Evolutionary conservation across 2,797 vertebrate species (phyloP), one percentile per base, ranked within the genome.

Genomic region (Neomorphus geoffroyi): DNA sequence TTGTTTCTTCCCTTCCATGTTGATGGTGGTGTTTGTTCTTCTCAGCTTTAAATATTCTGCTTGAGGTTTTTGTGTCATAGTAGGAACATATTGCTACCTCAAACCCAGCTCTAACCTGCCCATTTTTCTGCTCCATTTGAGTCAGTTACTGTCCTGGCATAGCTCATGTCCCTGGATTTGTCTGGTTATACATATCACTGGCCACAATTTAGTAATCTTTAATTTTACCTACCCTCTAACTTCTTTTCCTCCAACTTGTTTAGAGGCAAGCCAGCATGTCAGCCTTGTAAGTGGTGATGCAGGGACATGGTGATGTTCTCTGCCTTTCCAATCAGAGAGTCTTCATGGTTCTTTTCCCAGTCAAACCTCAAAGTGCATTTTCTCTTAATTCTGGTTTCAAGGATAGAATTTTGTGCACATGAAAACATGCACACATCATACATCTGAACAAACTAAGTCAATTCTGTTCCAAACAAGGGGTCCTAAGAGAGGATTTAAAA

Each of bases 21-120:
- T 27, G 15, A 39, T 79, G 48, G 5, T 18, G 27, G 2, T 23
- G 11, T 30, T 91, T 60, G 5, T 79, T 83, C 33, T 57, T 73
- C 60, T 75, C 30, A 43, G 32, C 37, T 30, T 50, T 51, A 4
- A 17, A 16, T 41, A 9, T 73, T 75, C 45, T 60, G 50, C 60
- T 80, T 1, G 0, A 0, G 0, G 0, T 1, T 24, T 51, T 57
- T 73, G 8, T 65, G 46, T 66, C 37, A 7, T 13, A 9, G 39
- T 43, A 57, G 77, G 50, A 93, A 71, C 37, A 2, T 0, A 0
- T 39, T 87, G 48, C 22, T 67, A 28, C 32, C 37, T 62, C 33
- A 75, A 79, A 88, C 33, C 18, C 37, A 69, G 45, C 21, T 51
- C 43, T 78, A 54, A 37, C 13, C 11, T 30, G 18, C 43, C 60